These are phyloP conservation scores for Dryobotodes eremita DNA, from an alignment of 2,888 invertebrate genomes.

Conservation along the genomic window DNA sequence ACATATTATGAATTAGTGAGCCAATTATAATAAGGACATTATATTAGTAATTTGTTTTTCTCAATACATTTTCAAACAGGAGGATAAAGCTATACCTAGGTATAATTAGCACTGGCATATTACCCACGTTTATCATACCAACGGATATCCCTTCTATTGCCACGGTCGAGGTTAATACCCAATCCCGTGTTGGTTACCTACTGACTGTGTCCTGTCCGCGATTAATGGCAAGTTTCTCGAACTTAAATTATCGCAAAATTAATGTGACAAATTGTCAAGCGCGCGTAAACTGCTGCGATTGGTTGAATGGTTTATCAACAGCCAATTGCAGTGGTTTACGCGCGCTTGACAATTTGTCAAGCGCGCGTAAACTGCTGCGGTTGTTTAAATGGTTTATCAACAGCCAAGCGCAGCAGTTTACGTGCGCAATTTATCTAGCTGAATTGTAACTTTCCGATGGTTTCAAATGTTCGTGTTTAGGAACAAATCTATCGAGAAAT, in stretches of 20 bases:
- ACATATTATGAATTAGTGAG: conserved; percentile 5
- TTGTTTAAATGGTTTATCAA: too few relatives aligned
- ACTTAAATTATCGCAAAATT: too few relatives aligned
- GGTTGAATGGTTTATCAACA: too few relatives aligned
- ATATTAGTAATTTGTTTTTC: conserved; percentile 35
- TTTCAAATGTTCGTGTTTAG: neutral
- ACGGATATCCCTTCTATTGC: conserved; percentile 38
- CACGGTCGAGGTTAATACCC: conserved; percentile 23
- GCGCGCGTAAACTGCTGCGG: too few relatives aligned
- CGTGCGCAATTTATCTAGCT: too few relatives aligned
- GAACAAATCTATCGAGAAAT: neutral
- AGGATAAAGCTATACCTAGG: conserved; percentile 30
- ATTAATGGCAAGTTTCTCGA: neutral
- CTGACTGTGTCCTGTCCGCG: neutral
- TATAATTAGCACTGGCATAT: conserved; percentile 4
- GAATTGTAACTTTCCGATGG: neutral
- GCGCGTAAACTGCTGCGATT: too few relatives aligned
- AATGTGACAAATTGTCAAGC: too few relatives aligned
- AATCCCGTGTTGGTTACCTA: neutral
- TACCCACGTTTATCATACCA: conserved; percentile 19
- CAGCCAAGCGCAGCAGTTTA: too few relatives aligned
- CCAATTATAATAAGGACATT: conserved; percentile 12
- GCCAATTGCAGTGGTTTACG: too few relatives aligned
- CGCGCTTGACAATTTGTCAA: too few relatives aligned
- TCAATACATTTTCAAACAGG: conserved; percentile 24